These are phyloP conservation scores for Mythimna albipuncta DNA, from an alignment of 2,888 invertebrate genomes.

Conservation along the genomic window DNA sequence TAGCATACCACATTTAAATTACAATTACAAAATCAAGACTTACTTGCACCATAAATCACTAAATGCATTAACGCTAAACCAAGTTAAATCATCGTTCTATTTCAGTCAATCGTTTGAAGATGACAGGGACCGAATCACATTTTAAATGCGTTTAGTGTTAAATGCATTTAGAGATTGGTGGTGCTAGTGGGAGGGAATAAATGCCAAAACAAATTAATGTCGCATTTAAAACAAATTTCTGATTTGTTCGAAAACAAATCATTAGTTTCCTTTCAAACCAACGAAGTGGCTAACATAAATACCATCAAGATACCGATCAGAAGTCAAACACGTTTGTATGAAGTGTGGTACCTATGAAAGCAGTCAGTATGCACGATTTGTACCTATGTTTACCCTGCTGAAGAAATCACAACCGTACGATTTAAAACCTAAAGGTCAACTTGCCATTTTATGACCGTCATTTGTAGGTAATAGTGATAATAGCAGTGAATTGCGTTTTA, in stretches of 20 bases:
- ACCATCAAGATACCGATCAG: slow-evolving; percentile 61
- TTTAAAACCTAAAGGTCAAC: slow-evolving; percentile 51
- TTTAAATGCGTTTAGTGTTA: background rate
- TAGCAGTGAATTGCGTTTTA: slow-evolving; percentile 25
- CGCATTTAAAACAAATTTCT: background rate
- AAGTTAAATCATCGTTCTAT: background rate
- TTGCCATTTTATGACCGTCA: slow-evolving; percentile 32
- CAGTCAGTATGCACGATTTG: slow-evolving; percentile 33
- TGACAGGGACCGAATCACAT: background rate
- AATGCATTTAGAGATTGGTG: background rate
- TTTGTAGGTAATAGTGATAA: slow-evolving; percentile 52
- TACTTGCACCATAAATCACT: background rate
- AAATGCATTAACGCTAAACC: background rate
- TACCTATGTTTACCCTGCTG: slow-evolving; percentile 32
- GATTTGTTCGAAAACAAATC: slow-evolving; percentile 40
- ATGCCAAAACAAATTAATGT: background rate
- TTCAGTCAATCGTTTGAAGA: background rate
- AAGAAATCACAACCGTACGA: slow-evolving; percentile 43
- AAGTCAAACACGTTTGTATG: slow-evolving; percentile 47
- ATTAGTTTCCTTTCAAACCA: slow-evolving; percentile 38
- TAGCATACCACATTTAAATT: too few relatives aligned
- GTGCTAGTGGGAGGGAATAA: background rate
- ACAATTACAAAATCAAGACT: background rate
- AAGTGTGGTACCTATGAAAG: slow-evolving; percentile 19
- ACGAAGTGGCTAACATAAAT: slow-evolving; percentile 55